phyloP scores from a whole-genome alignment of 1,140 invertebrate genomes.

The Drosophila busckii region DNA sequence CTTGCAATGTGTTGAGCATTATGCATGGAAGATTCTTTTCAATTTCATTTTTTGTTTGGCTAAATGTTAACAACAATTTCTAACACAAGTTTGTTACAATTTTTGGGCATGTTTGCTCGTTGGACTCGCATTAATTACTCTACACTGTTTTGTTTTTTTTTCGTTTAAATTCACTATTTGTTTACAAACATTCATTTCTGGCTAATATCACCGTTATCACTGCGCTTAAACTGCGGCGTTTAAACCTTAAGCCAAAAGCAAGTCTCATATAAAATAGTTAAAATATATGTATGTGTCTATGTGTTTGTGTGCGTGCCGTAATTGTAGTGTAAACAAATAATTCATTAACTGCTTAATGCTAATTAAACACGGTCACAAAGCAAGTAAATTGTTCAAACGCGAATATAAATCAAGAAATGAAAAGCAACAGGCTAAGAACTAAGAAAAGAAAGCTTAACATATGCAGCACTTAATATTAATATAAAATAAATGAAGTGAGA shows the following conservation, averaged over 20 bases:
- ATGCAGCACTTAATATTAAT: constrained; percentile 33
- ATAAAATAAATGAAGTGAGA: constrained; percentile 40
- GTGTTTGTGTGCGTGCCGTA: constrained; percentile 11
- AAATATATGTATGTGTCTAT: neutral
- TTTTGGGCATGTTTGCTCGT: constrained; percentile 13
- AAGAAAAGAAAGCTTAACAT: constrained; percentile 22
- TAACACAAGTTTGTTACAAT: constrained; percentile 16
- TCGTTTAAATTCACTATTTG: constrained; percentile 69
- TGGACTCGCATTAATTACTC: constrained; percentile 17
- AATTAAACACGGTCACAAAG: constrained; percentile 29
- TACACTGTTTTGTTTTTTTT: constrained; percentile 17
- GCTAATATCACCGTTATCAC: constrained; percentile 74
- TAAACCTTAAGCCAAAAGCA: constrained; percentile 58
- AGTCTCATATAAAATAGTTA: constrained; percentile 42
- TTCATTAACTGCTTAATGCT: constrained; percentile 37
- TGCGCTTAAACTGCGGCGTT: constrained; percentile 55
- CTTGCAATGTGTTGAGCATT: constrained; percentile 57
- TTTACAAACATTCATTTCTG: constrained; percentile 53
- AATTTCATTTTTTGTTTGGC: neutral
- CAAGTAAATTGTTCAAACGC: constrained; percentile 26
- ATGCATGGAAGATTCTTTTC: constrained; percentile 59
- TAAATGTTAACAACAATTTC: constrained; percentile 3
- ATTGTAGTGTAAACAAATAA: constrained; percentile 47
- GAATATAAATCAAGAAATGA: constrained; percentile 49
- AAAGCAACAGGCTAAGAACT: constrained; percentile 44